Evolutionary conservation across 2,888 invertebrate species (phyloP).

Genomic region (Drosophila planitibia): DNA sequence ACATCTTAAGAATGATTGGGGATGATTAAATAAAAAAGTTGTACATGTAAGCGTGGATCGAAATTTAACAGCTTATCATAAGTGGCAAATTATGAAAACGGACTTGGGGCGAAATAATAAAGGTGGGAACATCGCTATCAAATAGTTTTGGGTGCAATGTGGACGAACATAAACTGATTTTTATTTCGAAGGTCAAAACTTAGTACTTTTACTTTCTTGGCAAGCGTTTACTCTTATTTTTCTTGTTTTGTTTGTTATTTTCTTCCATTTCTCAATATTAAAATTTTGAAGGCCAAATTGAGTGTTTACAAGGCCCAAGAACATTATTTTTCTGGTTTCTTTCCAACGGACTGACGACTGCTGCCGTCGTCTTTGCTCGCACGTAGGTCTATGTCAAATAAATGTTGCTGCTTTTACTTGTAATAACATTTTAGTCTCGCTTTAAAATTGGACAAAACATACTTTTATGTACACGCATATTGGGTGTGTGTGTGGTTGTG

Average conservation of each 20-base stretch:
- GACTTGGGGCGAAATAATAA: slow-evolving; percentile 29
- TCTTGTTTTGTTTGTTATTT: slow-evolving; percentile 31
- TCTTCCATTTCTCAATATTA: slow-evolving; percentile 39
- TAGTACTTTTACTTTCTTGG: slow-evolving; percentile 63
- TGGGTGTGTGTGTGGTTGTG: slow-evolving; percentile 7
- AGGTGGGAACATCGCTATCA: slow-evolving; percentile 17
- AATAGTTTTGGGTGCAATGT: slow-evolving; percentile 23
- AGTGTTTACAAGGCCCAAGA: slow-evolving; percentile 48
- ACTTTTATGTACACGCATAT: slow-evolving; percentile 48
- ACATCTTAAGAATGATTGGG: slow-evolving; percentile 68
- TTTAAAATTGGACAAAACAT: slow-evolving; percentile 71
- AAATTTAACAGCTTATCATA: slow-evolving; percentile 38
- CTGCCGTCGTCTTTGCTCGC: slow-evolving; percentile 30
- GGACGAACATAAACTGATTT: slow-evolving; percentile 72
- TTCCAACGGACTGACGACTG: slow-evolving; percentile 29
- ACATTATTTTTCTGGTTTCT: slow-evolving; percentile 2
- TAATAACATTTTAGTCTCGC: slow-evolving; percentile 58
- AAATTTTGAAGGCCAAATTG: slow-evolving; percentile 58
- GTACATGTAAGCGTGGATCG: slow-evolving; percentile 29
- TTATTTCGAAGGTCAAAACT: slow-evolving; percentile 64
- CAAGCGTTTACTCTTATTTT: slow-evolving; percentile 59
- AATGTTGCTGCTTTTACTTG: slow-evolving; percentile 33
- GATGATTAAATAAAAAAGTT: slow-evolving; percentile 47
- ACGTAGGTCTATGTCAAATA: slow-evolving; percentile 41
- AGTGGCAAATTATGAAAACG: slow-evolving; percentile 22